Conservation (phyloP, 2,113 vertebrate species). For the Pachyramphus minor region DNA sequence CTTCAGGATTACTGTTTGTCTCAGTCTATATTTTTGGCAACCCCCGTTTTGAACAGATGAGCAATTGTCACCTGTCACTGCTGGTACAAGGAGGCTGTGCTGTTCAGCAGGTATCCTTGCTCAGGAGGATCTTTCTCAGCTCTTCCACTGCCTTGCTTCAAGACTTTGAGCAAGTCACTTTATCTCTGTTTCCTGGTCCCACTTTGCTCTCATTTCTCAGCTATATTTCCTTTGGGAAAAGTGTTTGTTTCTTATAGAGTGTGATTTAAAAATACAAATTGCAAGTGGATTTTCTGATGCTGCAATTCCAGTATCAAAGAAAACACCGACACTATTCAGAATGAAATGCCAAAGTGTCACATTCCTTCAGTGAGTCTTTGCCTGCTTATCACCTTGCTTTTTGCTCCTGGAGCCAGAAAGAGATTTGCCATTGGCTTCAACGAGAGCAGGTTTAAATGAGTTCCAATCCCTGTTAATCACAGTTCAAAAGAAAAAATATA, state of each 20-base stretch:
- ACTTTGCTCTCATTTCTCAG: neutral
- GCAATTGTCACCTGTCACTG: neutral
- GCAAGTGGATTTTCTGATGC: neutral
- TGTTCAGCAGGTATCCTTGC: neutral
- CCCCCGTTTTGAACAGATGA: neutral
- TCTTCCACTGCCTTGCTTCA: neutral
- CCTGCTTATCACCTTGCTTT: neutral
- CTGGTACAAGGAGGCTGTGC: neutral
- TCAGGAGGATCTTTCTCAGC: neutral
- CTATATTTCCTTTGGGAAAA: neutral
- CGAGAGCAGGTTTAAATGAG: neutral
- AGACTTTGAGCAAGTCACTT: neutral
- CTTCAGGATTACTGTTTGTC: neutral
- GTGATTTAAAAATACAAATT: neutral
- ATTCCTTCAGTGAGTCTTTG: neutral
- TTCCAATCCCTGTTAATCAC: neutral
- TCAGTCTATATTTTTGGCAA: neutral
- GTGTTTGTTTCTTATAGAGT: neutral
- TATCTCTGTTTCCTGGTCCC: neutral
- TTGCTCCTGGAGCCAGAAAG: neutral
- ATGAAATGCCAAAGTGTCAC: neutral
- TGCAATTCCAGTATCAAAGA: neutral
- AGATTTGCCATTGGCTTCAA: neutral
- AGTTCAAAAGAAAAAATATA: neutral
- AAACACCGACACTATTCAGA: fast-evolving